A percentile compares a stretch with the other conserved stretches of the same genome.
These are phyloP conservation scores for Andrena fulva DNA, from an alignment of 2,888 invertebrate species.

Conservation along the genomic window DNA sequence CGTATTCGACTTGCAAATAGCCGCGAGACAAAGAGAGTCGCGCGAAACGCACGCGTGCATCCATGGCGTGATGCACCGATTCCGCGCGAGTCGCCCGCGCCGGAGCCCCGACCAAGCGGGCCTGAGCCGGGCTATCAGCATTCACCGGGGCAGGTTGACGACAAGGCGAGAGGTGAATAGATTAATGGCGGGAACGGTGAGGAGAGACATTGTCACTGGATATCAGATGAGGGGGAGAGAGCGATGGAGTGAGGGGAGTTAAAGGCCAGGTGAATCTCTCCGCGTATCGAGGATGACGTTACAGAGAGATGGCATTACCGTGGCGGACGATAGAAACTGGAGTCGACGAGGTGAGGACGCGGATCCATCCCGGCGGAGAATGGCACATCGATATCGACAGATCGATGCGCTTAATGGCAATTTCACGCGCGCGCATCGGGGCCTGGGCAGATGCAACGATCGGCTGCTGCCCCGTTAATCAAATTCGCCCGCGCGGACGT, in stretches of 20 bases:
- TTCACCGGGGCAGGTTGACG: slow-evolving; percentile 56
- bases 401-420: slow-evolving; percentile 55
- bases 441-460: slow-evolving; percentile 6
- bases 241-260: slow-evolving; percentile 46
- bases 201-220: slow-evolving; percentile 71
- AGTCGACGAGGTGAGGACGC: slow-evolving; percentile 50
- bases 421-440: slow-evolving; percentile 35
- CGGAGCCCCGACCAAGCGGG: background rate
- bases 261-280: slow-evolving; percentile 73
- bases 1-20: slow-evolving; percentile 37
- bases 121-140: slow-evolving; percentile 51
- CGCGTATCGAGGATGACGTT: slow-evolving; percentile 73
- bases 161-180: slow-evolving; percentile 58
- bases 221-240: slow-evolving; percentile 49
- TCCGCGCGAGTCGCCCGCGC: slow-evolving; percentile 39
- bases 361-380: slow-evolving; percentile 23
- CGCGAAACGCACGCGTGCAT: slow-evolving; percentile 27
- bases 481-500: slow-evolving; percentile 30
- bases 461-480: slow-evolving; percentile 35
- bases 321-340: slow-evolving; percentile 69
- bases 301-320: slow-evolving; percentile 79
- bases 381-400: slow-evolving; percentile 54
- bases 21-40: slow-evolving; percentile 31
- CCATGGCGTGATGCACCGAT: slow-evolving; percentile 49
- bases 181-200: slow-evolving; percentile 63